Conservation (phyloP, 2,888 invertebrate genomes). For the Ophonus ardosiacus region DNA sequence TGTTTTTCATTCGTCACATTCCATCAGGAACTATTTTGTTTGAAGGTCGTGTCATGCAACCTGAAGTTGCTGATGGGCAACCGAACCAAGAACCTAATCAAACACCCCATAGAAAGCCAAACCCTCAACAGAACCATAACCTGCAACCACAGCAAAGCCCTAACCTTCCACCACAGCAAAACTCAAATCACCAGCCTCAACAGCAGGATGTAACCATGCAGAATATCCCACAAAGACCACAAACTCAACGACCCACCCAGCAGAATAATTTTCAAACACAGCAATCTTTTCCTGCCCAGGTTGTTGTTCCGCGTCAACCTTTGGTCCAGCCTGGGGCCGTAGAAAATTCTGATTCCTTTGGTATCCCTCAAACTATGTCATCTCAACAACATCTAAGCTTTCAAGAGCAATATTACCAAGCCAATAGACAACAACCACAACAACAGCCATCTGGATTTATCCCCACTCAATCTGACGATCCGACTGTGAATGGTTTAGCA, state of each 20-base stretch:
- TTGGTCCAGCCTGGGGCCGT: too few species aligned
- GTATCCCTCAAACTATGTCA: too few species aligned
- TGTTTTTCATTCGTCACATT: conserved; percentile 82
- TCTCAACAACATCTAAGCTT: too few species aligned
- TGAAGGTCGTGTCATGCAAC: conserved; percentile 80
- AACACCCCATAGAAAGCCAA: background rate
- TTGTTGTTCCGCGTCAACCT: too few species aligned
- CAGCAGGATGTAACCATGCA: background rate
- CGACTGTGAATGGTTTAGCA: too few species aligned
- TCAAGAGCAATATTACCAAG: too few species aligned
- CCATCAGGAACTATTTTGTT: conserved; percentile 79
- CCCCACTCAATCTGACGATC: too few species aligned
- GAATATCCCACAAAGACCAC: background rate
- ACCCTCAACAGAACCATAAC: background rate
- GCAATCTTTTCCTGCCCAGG: conserved; percentile 1
- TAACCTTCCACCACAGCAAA: background rate
- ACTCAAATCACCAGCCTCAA: background rate
- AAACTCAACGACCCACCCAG: background rate
- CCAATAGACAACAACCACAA: too few species aligned
- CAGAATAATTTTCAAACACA: background rate
- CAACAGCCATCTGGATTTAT: too few species aligned
- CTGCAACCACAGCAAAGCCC: background rate
- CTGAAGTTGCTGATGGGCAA: conserved; percentile 68
- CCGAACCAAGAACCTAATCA: conserved; percentile 4
- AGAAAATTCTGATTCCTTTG: too few species aligned